A percentile compares a stretch with the other conserved stretches of the same genome.
Conservation (phyloP, 2,113 vertebrate genomes). For the Garra rufa region DNA sequence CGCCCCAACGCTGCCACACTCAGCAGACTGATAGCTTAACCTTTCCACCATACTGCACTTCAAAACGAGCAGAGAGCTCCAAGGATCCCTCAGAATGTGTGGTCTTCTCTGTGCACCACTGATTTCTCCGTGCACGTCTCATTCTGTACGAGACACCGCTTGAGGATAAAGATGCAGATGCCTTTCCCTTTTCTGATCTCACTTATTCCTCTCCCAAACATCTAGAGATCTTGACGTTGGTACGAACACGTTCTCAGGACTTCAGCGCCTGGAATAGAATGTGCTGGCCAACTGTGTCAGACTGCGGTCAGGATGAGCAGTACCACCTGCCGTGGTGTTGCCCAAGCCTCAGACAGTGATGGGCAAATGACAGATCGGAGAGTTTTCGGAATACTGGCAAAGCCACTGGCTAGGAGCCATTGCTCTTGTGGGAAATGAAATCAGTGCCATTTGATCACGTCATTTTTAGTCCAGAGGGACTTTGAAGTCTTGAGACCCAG, state of each 20-base stretch:
- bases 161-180: conserved; percentile 37
- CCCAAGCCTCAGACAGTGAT: background rate
- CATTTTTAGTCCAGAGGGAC: background rate
- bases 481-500: conserved; percentile 11
- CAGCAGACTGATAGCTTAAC: conserved; percentile 69
- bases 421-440: conserved; percentile 36
- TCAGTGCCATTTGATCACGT: background rate
- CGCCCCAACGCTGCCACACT: conserved; percentile 60
- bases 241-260: conserved; percentile 21
- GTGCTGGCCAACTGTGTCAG: background rate
- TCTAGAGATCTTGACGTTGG: background rate
- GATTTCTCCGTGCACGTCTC: conserved; percentile 63
- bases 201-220: conserved; percentile 4
- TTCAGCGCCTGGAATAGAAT: conserved; percentile 23
- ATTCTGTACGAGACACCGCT: conserved; percentile 49
- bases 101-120: conserved; percentile 67
- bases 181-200: conserved; percentile 37
- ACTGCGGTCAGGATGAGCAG: conserved; percentile 30
- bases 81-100: conserved; percentile 67
- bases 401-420: conserved; percentile 26
- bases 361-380: conserved; percentile 27
- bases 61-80: conserved; percentile 62
- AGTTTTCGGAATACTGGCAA: background rate
- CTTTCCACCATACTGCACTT: conserved; percentile 60
- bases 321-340: conserved; percentile 30